These are phyloP conservation scores for Charina bottae DNA, from an alignment of 2,113 vertebrate species.

Conservation along the genomic window DNA sequence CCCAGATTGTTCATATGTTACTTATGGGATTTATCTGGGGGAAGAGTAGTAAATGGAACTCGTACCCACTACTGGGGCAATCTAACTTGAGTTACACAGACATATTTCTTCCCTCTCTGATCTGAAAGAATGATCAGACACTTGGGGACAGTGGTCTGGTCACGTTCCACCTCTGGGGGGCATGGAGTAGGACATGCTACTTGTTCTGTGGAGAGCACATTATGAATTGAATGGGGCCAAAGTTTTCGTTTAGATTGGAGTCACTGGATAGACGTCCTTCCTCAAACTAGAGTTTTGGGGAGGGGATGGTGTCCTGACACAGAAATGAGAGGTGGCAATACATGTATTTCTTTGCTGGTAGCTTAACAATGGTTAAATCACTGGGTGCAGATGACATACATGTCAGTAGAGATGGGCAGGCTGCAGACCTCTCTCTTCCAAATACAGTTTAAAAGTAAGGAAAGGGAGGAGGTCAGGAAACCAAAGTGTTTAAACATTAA, in stretches of 20 bases:
- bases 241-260: not conserved
- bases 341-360: too few relatives aligned
- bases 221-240: not conserved
- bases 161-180: not conserved
- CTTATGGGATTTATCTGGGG: not conserved
- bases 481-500: not conserved
- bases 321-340: not conserved
- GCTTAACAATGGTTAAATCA: not conserved
- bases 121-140: not conserved
- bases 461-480: not conserved
- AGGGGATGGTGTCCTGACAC: not conserved
- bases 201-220: not conserved
- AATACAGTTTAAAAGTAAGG: too few relatives aligned
- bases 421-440: not conserved
- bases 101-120: not conserved
- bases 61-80: too few relatives aligned
- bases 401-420: not conserved
- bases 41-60: not conserved
- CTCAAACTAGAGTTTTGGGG: not conserved
- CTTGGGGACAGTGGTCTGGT: not conserved
- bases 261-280: not conserved
- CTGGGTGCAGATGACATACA: not conserved
- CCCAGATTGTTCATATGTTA: not conserved
- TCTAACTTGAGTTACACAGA: not conserved
- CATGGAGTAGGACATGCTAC: not conserved